Conservation (phyloP, 2,888 invertebrate species). For the Rhabditoides inermis region DNA sequence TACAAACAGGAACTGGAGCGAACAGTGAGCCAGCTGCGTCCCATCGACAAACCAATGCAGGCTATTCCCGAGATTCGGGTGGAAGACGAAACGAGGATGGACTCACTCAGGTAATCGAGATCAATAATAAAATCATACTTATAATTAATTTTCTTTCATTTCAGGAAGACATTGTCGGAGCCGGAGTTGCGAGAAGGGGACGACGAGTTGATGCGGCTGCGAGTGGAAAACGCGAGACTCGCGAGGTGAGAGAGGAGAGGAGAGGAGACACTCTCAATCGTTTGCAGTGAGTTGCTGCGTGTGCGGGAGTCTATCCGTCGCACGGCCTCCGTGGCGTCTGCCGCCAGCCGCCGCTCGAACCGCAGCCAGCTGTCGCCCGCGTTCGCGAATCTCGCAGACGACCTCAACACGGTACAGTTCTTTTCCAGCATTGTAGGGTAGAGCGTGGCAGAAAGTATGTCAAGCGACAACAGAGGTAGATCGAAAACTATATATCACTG, state of each 20-base stretch:
- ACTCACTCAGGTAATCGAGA: too few species aligned
- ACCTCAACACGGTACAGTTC: constrained; percentile 19
- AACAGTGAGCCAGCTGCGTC: too few species aligned
- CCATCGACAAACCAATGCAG: too few species aligned
- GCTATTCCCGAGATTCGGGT: too few species aligned
- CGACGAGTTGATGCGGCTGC: constrained; percentile 1
- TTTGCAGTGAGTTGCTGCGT: constrained; percentile 10
- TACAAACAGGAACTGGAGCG: too few species aligned
- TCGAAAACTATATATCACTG: too few species aligned
- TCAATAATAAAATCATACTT: too few species aligned
- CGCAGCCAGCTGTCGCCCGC: constrained; percentile 10
- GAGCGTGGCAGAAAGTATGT: too few species aligned
- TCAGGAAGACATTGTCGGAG: constrained; percentile 15
- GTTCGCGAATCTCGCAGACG: constrained; percentile 25
- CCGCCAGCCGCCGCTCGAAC: constrained; percentile 6
- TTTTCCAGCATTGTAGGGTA: too few species aligned
- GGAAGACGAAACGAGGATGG: too few species aligned
- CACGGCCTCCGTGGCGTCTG: constrained; percentile 8
- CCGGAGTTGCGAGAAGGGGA: constrained; percentile 8
- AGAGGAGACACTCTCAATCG: constrained; percentile 1
- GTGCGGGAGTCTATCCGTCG: constrained; percentile 15
- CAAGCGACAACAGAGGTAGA: too few species aligned
- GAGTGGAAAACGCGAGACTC: constrained; percentile 14
- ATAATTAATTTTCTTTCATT: too few species aligned
- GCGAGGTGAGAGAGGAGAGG: constrained; percentile 8